phyloP scores from a whole-genome alignment of 2,888 invertebrate species.

The Nycteola revayana region DNA sequence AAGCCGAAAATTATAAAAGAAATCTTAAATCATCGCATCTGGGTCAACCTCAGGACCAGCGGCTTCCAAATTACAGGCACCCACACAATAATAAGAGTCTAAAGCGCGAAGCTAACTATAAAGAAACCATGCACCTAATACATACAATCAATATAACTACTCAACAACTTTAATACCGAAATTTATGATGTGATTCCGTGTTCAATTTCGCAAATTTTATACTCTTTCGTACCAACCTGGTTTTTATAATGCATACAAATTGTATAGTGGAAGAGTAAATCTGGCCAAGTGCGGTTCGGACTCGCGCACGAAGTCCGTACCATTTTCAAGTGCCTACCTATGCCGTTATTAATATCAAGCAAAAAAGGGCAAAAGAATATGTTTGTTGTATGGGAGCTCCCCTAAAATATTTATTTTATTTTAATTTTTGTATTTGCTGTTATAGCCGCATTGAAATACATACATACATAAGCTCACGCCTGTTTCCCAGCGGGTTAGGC shows the following conservation, averaged over 20 bases:
- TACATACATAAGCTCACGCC: too few species aligned
- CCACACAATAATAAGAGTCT: slow-evolving; percentile 40
- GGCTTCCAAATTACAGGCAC: slow-evolving; percentile 50
- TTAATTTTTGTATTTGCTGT: too few species aligned
- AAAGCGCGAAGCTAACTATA: slow-evolving; percentile 36
- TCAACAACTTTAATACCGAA: slow-evolving; percentile 43
- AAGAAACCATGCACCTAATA: slow-evolving; percentile 36
- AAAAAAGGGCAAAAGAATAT: too few species aligned
- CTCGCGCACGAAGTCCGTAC: too few species aligned
- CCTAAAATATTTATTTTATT: too few species aligned
- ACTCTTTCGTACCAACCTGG: slow-evolving; percentile 46
- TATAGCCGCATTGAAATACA: too few species aligned
- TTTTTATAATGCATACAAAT: slow-evolving; percentile 45
- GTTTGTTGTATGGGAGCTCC: too few species aligned
- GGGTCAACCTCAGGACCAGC: slow-evolving; percentile 33
- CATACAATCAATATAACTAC: slow-evolving; percentile 32
- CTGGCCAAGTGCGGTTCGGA: too few species aligned
- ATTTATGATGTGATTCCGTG: slow-evolving; percentile 53
- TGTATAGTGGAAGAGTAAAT: slow-evolving; percentile 31
- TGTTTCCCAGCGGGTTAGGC: too few species aligned
- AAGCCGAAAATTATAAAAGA: slow-evolving; percentile 14
- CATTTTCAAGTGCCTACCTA: too few species aligned
- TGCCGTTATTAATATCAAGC: too few species aligned
- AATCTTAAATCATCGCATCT: slow-evolving; percentile 21
- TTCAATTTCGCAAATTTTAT: slow-evolving; percentile 63